Percentiles rank a stretch among this genome's conserved stretches.
phyloP scores from a whole-genome alignment of 2,113 vertebrate genomes.

The Cathartes aura region DNA sequence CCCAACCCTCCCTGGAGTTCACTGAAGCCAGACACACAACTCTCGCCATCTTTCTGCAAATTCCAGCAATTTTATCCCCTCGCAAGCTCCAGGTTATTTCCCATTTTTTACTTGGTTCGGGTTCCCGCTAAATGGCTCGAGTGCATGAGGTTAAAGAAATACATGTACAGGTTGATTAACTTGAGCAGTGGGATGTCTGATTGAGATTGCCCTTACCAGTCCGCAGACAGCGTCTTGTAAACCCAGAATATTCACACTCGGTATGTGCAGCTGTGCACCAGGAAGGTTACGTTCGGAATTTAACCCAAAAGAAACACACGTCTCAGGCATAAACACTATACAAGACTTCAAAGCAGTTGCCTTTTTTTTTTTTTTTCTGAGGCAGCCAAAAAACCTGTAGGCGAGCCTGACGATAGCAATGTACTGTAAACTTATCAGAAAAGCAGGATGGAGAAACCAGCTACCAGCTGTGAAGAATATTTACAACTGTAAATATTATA shows the following conservation, averaged over 20 bases:
- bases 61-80: background rate
- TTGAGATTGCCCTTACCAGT: background rate
- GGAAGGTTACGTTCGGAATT: background rate
- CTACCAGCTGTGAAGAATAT: slow-evolving; percentile 62
- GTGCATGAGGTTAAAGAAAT: background rate
- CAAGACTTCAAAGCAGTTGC: background rate
- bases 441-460: slow-evolving; percentile 37
- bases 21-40: background rate
- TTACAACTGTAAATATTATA: slow-evolving; percentile 63
- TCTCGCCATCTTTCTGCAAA: background rate
- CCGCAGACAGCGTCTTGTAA: background rate
- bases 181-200: background rate
- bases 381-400: background rate
- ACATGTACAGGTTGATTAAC: background rate
- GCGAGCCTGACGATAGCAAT: background rate
- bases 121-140: background rate
- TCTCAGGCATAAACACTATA: background rate
- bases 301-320: background rate
- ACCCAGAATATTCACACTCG: background rate
- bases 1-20: background rate
- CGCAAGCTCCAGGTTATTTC: background rate
- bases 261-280: background rate
- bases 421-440: slow-evolving; percentile 39
- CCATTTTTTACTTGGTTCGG: background rate
- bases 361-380: background rate